Conservation (phyloP, 2,888 invertebrate species). For the Herminia tarsipennalis region DNA sequence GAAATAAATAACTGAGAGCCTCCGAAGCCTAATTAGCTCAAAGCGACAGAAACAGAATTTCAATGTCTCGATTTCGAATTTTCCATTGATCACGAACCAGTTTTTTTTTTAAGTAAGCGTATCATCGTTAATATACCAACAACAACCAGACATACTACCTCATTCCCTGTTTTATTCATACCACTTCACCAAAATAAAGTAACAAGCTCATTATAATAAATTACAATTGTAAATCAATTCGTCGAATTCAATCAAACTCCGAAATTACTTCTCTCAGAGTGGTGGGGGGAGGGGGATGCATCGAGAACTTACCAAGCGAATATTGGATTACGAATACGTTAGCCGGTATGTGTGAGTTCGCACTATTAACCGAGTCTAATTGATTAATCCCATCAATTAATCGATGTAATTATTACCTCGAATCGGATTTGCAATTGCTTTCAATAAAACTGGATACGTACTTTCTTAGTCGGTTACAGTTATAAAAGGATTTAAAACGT, state of each 20-base stretch:
- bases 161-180: too few relatives aligned
- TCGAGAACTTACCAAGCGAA: background rate
- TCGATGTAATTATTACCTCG: constrained; percentile 20
- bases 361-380: constrained; percentile 19
- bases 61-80: too few relatives aligned
- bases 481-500: too few relatives aligned
- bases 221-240: constrained; percentile 44
- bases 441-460: too few relatives aligned
- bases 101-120: too few relatives aligned
- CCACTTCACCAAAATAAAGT: constrained; percentile 7
- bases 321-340: constrained; percentile 7
- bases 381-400: constrained; percentile 28
- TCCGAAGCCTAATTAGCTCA: too few relatives aligned
- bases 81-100: too few relatives aligned
- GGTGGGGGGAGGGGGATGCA: background rate
- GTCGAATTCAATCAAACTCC: constrained; percentile 29
- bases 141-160: too few relatives aligned
- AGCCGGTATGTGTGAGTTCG: constrained; percentile 17
- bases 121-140: too few relatives aligned
- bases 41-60: too few relatives aligned
- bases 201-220: constrained; percentile 31
- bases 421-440: background rate
- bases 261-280: constrained; percentile 20
- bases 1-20: too few relatives aligned
- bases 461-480: too few relatives aligned